Conservation (phyloP, 2,797 vertebrate genomes). For the Microcaecilia unicolor region DNA sequence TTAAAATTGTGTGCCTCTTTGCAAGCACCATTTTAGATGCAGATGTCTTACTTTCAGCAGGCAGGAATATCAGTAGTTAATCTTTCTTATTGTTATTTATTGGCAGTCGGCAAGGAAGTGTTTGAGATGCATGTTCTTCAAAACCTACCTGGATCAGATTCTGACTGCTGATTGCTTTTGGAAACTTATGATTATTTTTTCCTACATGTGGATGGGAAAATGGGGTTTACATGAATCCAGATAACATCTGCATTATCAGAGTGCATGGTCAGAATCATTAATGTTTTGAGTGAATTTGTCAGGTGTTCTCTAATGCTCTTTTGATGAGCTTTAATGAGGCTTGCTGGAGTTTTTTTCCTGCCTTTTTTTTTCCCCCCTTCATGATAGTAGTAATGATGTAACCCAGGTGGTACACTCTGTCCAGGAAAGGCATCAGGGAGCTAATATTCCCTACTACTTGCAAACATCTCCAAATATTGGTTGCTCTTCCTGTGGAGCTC, state of each 20-base stretch:
- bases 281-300: conserved; percentile 41
- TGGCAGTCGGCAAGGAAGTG: neutral
- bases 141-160: neutral
- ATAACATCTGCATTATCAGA: conserved; percentile 40
- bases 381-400: conserved; percentile 46
- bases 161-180: neutral
- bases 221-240: conserved; percentile 19
- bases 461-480: conserved; percentile 40
- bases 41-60: no score
- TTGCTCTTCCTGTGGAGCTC: conserved; percentile 15
- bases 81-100: no score
- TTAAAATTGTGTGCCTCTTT: no score
- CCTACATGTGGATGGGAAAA: conserved; percentile 20
- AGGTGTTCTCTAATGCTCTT: conserved; percentile 51
- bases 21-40: no score
- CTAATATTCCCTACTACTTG: conserved; percentile 46
- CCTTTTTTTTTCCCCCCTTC: conserved; percentile 10
- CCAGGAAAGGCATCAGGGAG: conserved; percentile 41
- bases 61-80: no score
- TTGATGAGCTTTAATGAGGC: conserved; percentile 52
- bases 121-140: neutral
- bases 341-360: conserved; percentile 3
- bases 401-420: conserved; percentile 49
- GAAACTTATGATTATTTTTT: neutral
- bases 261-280: conserved; percentile 42